phyloP scores from a whole-genome alignment of 2,888 invertebrate species.

The Rhagonycha fulva region DNA sequence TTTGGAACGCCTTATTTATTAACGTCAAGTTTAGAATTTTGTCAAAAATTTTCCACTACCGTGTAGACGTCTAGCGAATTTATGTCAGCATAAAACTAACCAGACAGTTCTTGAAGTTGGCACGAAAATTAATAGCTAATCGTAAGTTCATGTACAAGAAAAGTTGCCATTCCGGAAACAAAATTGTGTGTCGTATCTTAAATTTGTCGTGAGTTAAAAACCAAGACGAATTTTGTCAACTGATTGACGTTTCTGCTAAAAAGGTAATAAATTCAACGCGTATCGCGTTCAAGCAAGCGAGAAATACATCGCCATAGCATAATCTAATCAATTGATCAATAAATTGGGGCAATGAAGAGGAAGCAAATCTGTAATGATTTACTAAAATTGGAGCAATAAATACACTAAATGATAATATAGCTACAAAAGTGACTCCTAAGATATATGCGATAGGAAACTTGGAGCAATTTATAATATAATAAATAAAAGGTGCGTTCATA shows the following conservation, averaged over 20 bases:
- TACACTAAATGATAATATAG: slow-evolving; percentile 14
- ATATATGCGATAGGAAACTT: not conserved
- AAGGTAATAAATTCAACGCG: slow-evolving; percentile 26
- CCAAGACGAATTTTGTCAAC: slow-evolving; percentile 19
- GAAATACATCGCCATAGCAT: slow-evolving; percentile 24
- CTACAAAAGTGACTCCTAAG: slow-evolving; percentile 4
- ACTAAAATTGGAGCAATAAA: slow-evolving; percentile 18
- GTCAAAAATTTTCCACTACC: not conserved
- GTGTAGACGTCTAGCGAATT: not conserved
- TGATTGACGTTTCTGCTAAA: slow-evolving; percentile 24
- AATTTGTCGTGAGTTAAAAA: slow-evolving; percentile 6
- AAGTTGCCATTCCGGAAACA: slow-evolving; percentile 2
- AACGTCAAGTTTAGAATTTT: not conserved
- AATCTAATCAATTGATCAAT: slow-evolving; percentile 28
- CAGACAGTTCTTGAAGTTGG: not conserved
- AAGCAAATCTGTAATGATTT: slow-evolving; percentile 22
- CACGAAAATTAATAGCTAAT: slow-evolving; percentile 14
- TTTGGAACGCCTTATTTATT: not conserved
- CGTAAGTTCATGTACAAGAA: slow-evolving; percentile 11
- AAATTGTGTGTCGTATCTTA: not conserved
- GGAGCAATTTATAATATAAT: not conserved
- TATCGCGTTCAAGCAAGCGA: slow-evolving; percentile 22
- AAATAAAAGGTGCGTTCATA: not conserved
- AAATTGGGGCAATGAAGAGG: slow-evolving; percentile 24
- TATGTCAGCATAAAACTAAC: not conserved